Base-by-base conservation (phyloP, 2,113 vertebrate genomes). In the Poeciliopsis retropinna region DNA sequence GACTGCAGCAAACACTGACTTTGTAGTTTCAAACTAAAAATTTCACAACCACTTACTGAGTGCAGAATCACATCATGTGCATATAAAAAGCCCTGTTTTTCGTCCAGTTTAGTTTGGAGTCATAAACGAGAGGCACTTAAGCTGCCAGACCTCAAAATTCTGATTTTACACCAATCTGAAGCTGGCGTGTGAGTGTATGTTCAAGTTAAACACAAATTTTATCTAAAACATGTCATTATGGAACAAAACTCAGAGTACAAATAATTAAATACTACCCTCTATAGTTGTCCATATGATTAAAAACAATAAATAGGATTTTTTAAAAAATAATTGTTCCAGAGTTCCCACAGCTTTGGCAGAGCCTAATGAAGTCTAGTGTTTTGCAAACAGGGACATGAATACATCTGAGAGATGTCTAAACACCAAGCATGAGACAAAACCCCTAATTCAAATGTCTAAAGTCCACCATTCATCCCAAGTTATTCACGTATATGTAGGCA, bases 1-100 rank as follows among this genome's bases (percentile, higher is more conserved):
- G 67, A 63, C 17, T n/a, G 74, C 11, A 1, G 73, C 80, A 79
- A 83, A 78, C 76, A 78, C 70, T 84, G 84, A 79, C 74, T 83
- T 80, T 54, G 61, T 68, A 37, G 61, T 75, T 73, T 79, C 60
- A 80, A 2, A 37, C 61, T 57, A 67, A 62, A 62, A 51, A 39
- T 74, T 75, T 60, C 37, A 77, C 30, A 83, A 68, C 73, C 70
- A 44, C 1, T 57, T 0, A n/a, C 61, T 65, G 57, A 60, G 30
- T 34, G 69, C 28, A 47, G 73, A 66, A 61, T 75, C 39, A 63
- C 27, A 63, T 41, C 60, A 63, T 34, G 51, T 72, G 41, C 60
- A 77, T 31, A 80, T 44, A 75, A 25, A 28, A 34, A 77, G 78
- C 81, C 76, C 76, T 68, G 70, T 79, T 61, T 7, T 37, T 70